Conservation (phyloP, 2,888 invertebrate genomes). For the Noctua pronuba region DNA sequence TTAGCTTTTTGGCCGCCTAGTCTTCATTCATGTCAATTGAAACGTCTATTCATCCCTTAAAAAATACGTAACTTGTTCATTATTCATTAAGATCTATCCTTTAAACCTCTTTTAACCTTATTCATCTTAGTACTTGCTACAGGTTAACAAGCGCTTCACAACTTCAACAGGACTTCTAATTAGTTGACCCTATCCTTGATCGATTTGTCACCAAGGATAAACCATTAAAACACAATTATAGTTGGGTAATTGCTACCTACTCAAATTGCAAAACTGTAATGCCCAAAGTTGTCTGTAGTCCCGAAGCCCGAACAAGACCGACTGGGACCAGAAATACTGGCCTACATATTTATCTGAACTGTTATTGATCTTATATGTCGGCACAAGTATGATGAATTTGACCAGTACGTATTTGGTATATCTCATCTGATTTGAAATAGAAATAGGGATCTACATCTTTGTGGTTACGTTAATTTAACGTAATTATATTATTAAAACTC, state of each 20-base stretch:
- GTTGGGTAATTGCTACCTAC: neutral
- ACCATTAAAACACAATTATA: conserved; percentile 4
- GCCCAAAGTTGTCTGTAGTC: conserved; percentile 16
- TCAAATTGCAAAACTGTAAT: conserved; percentile 20
- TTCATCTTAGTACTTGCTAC: neutral
- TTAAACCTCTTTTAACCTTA: neutral
- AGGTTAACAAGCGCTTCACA: neutral
- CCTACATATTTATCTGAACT: conserved; percentile 41
- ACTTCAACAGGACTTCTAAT: neutral
- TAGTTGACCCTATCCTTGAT: conserved; percentile 7
- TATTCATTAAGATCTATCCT: neutral
- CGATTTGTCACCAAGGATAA: conserved; percentile 15
- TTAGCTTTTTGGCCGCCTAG: neutral
- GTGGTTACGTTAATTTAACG: neutral
- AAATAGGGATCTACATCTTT: neutral
- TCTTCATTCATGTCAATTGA: neutral
- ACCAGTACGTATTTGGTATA: neutral
- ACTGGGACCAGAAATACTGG: conserved; percentile 42
- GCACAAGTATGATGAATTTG: conserved; percentile 3
- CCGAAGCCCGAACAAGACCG: conserved; percentile 13
- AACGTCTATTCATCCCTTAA: neutral
- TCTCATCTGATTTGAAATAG: conserved; percentile 8
- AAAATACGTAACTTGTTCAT: neutral
- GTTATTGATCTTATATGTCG: conserved; percentile 46
- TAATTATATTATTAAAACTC: neutral